Conservation (phyloP, 2,113 vertebrate species). For the Phyllostomus discolor region DNA sequence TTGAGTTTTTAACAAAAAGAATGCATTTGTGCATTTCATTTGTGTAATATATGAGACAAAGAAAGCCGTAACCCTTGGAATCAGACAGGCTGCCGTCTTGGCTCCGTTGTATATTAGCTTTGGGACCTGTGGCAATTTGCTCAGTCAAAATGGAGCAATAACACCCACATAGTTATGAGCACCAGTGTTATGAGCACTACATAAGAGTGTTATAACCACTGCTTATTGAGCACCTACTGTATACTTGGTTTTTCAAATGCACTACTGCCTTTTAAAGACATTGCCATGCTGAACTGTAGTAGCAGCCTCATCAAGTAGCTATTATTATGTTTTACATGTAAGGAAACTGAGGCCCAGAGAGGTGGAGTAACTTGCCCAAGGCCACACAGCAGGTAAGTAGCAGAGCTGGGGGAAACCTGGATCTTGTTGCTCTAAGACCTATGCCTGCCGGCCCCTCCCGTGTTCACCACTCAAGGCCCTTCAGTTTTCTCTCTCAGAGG, state of each 20-base stretch:
- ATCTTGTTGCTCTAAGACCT: neutral
- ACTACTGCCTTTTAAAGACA: neutral
- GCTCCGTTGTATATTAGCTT: neutral
- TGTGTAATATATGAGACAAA: neutral
- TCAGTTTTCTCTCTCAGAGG: conserved; percentile 46
- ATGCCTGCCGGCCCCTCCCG: neutral
- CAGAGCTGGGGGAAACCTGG: neutral
- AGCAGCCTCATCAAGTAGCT: neutral
- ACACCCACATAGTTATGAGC: neutral
- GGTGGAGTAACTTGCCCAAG: neutral
- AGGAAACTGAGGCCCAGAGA: neutral
- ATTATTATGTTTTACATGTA: neutral
- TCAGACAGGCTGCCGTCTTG: neutral
- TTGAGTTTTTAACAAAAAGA: neutral
- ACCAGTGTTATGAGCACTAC: neutral
- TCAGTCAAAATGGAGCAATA: neutral
- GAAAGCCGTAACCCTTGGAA: neutral
- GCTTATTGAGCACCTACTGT: neutral
- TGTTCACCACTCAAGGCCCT: conserved; percentile 1
- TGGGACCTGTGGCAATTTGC: neutral
- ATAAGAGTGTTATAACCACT: neutral
- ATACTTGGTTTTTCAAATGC: neutral
- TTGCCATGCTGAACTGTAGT: neutral
- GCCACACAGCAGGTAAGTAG: neutral
- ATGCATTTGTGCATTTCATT: neutral